phyloP scores from a whole-genome alignment of 2,888 invertebrate genomes.

The Dolichomitus sp. region DNA sequence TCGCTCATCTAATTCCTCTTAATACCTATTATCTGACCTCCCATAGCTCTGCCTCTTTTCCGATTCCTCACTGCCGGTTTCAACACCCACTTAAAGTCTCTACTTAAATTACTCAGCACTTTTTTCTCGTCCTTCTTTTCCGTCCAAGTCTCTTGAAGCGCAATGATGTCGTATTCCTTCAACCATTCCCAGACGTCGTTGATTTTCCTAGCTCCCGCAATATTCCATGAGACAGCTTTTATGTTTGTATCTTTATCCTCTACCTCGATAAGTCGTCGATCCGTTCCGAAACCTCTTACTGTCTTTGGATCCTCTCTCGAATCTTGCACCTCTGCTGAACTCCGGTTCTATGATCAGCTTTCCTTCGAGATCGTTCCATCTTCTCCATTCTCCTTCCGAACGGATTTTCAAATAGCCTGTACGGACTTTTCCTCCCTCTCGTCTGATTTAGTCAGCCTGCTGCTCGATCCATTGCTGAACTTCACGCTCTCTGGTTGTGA shows the following conservation, averaged over 20 bases:
- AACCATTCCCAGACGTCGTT: not conserved
- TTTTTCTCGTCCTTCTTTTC: slow-evolving; percentile 18
- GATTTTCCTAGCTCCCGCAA: no score
- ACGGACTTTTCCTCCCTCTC: not conserved
- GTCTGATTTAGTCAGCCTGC: not conserved
- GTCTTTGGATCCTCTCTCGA: no score
- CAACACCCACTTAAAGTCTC: slow-evolving; percentile 26
- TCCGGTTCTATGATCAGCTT: no score
- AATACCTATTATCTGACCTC: slow-evolving; percentile 40
- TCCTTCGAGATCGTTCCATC: slow-evolving; percentile 29
- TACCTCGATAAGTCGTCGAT: not conserved
- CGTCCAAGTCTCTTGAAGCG: no score
- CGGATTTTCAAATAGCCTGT: slow-evolving; percentile 10
- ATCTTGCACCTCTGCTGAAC: no score
- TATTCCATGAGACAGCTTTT: slow-evolving; percentile 13
- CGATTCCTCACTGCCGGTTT: slow-evolving; percentile 14
- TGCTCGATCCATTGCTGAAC: slow-evolving; percentile 1
- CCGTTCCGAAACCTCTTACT: slow-evolving; percentile 16
- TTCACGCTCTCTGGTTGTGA: not conserved
- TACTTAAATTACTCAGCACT: not conserved
- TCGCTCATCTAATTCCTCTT: slow-evolving; percentile 31
- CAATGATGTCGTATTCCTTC: slow-evolving; percentile 15
- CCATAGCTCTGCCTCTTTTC: slow-evolving; percentile 36
- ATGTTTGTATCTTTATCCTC: not conserved
- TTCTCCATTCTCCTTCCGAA: not conserved